Evolutionary conservation across 2,888 invertebrate species (phyloP), one percentile per base, ranked within the genome.

Genomic region (Drosophila dives): DNA sequence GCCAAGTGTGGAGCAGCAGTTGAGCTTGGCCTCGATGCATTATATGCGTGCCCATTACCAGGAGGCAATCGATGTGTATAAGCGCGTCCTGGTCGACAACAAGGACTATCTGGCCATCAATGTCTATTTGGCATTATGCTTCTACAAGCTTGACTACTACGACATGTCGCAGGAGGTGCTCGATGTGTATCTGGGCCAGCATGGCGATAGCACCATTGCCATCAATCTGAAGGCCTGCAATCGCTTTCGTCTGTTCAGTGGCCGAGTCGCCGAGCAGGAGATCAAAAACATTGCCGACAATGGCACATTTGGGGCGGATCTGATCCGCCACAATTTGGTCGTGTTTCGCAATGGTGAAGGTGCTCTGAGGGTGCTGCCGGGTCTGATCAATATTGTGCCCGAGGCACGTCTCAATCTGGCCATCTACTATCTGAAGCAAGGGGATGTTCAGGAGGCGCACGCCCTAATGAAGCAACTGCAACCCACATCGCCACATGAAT

Each of bases 121-220:
- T 93, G 98, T 99, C 5, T 99, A 99, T 92, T 97, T 99, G 66
- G 99, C 99, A 0, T 94, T 99, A 20, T 99, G 99, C 91, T 99
- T 99, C 93, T 99, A 99, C 94, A 99, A 99, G 93, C 94, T 99
- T 89, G 99, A 99, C 93, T 99, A 99, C 92, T 99, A 98, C 91
- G 99, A 99, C 93, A 98, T 99, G 54, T 98, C 99, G 0, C 98
- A 99, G 93, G 99, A 99, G 93, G 98, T 99, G n/a, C 94, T 99
- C 17, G 97, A 97, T 29, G 96, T 98, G 29, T 99, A 99, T 93
- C 94, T 99, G 60, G 97, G 97, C 71, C 97, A 97, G 91, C 97
- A 96, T 93, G 96, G 98, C 4, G 98, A 99, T 86, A 99, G 99
- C 74, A 98, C 98, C 0, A 97, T 98, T 70, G 99, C 99, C 0